phyloP scores from a whole-genome alignment of 2,113 vertebrate genomes.

The Boleophthalmus pectinirostris region DNA sequence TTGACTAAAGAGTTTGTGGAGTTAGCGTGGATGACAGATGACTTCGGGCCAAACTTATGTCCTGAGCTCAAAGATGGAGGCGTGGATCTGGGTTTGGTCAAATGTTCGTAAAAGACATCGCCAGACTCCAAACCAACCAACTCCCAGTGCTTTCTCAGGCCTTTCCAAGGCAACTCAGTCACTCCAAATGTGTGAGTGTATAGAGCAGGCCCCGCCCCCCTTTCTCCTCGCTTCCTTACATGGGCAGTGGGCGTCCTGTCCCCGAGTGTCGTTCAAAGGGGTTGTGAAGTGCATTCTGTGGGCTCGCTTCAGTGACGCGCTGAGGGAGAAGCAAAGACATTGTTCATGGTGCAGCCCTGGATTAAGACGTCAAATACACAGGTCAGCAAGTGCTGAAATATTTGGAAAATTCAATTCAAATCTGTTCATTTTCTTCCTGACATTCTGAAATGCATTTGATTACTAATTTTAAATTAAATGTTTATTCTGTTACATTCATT shows the following conservation, averaged over 20 bases:
- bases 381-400: background rate
- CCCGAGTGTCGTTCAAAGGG: conserved; percentile 55
- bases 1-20: conserved; percentile 44
- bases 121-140: conserved; percentile 30
- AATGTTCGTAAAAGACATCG: conserved; percentile 38
- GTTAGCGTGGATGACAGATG: conserved; percentile 63
- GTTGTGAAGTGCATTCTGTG: conserved; percentile 69
- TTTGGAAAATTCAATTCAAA: too few relatives aligned
- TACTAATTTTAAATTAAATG: too few relatives aligned
- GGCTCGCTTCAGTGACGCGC: conserved; percentile 55
- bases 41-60: conserved; percentile 34
- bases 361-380: background rate
- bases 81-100: conserved; percentile 23
- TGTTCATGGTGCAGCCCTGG: conserved; percentile 35
- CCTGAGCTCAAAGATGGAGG: conserved; percentile 52
- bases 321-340: conserved; percentile 52
- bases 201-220: conserved; percentile 56
- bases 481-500: too few relatives aligned
- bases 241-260: conserved; percentile 55
- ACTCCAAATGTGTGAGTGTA: conserved; percentile 66
- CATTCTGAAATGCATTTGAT: too few relatives aligned
- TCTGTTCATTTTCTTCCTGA: too few relatives aligned
- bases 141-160: conserved; percentile 62
- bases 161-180: conserved; percentile 61
- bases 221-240: conserved; percentile 71